Evolutionary conservation across 2,888 invertebrate species (phyloP).

Genomic region (Tanaodytes sp.): DNA sequence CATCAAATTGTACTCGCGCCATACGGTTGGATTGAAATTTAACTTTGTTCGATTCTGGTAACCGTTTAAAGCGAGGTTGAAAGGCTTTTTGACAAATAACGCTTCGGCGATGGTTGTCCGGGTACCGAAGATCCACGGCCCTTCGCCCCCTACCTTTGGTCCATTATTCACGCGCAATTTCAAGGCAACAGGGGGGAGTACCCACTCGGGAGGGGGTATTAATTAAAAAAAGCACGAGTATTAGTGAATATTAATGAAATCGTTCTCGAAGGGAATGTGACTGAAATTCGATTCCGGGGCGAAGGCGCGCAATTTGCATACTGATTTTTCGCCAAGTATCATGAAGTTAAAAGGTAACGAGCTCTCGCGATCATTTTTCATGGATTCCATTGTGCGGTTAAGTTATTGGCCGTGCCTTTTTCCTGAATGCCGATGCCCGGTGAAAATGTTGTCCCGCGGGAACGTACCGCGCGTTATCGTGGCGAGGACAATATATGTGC

Average conservation of each 20-base stretch:
- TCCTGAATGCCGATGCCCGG: slow-evolving; percentile 53
- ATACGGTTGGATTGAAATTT: no score
- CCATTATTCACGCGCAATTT: slow-evolving; percentile 50
- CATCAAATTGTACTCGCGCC: no score
- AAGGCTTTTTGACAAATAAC: slow-evolving; percentile 6
- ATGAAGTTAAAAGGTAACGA: slow-evolving; percentile 47
- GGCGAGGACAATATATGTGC: slow-evolving; percentile 57
- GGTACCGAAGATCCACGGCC: no score
- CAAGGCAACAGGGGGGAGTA: slow-evolving; percentile 45
- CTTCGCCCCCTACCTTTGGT: no score
- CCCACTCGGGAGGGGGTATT: background rate
- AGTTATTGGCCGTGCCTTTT: slow-evolving; percentile 58
- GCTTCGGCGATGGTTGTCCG: no score
- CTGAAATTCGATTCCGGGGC: slow-evolving; percentile 37
- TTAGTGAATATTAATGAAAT: slow-evolving; percentile 48
- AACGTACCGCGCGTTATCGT: slow-evolving; percentile 10
- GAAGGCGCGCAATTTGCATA: slow-evolving; percentile 48
- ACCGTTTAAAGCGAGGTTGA: no score
- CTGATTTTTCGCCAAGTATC: slow-evolving; percentile 51
- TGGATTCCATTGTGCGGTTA: slow-evolving; percentile 47
- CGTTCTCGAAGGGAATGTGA: slow-evolving; percentile 31
- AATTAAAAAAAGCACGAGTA: slow-evolving; percentile 24
- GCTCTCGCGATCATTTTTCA: slow-evolving; percentile 51
- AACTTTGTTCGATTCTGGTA: no score
- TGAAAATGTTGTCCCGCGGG: slow-evolving; percentile 56